phyloP scores from a whole-genome alignment of 2,113 vertebrate species.

The Caranx melampygus region DNA sequence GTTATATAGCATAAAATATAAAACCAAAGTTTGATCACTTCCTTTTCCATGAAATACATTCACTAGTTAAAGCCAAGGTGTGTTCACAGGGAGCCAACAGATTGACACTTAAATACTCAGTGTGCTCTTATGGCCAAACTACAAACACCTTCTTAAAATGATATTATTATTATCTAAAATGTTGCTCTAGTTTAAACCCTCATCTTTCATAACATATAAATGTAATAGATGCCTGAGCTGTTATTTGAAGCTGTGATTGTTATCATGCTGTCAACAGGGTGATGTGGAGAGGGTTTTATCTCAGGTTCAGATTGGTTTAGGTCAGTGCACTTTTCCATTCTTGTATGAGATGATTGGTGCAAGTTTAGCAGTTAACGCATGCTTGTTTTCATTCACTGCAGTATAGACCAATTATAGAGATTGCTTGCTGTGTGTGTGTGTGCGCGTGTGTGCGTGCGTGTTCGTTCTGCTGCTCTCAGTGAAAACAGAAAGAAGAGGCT shows the following conservation, averaged over 20 bases:
- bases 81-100: background rate
- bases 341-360: background rate
- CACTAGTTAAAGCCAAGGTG: slow-evolving; percentile 1
- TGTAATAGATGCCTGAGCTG: background rate
- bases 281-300: slow-evolving; percentile 5
- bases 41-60: background rate
- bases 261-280: background rate
- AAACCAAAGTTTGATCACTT: slow-evolving; percentile 4
- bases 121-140: background rate
- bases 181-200: background rate
- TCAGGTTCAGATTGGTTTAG: background rate
- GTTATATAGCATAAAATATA: background rate
- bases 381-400: slow-evolving; percentile 49
- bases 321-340: slow-evolving; percentile 1
- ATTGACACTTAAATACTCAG: background rate
- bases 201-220: background rate
- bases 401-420: slow-evolving; percentile 59
- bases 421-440: slow-evolving; percentile 26
- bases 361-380: slow-evolving; percentile 21
- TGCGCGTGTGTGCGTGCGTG: slow-evolving; percentile 22
- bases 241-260: background rate
- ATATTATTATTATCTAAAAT: background rate
- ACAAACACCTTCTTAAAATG: background rate
- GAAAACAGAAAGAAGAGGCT: slow-evolving; percentile 40
- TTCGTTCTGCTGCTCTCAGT: slow-evolving; percentile 46